Evolutionary conservation across 2,797 vertebrate species (phyloP), one percentile per base, ranked within the genome.

Genomic region (Gobionotothen gibberifrons): DNA sequence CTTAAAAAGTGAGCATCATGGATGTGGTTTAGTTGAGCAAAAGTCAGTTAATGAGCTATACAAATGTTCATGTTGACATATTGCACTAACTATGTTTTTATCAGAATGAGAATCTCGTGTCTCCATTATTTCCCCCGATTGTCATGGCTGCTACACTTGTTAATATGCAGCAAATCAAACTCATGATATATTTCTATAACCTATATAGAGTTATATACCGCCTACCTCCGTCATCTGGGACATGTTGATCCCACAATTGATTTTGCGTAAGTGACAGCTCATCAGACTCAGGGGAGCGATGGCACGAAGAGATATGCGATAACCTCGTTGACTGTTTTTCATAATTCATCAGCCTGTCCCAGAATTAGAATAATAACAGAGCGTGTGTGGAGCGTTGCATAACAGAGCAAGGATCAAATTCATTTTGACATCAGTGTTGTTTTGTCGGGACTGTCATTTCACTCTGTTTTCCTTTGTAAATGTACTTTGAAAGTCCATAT

Each of bases 181-280:
- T 32, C n/a, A 58, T 44, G 39, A 56, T 22, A 19, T 5, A 47
- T 19, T 17, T 54, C 58, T 10, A 48, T 14, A 36, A 57, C 59
- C 21, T 49, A 61, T 6, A 63, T 40, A 49, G 14, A 43, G 12
- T 4, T n/a, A 49, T 48, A 40, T 29, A 65, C 57, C 15, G n/a
- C 47, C 52, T 19, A 11, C n/a, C 29, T 40, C 46, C 22, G 1
- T 75, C 69, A 74, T 69, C 72, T 63, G 55, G n/a, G 51, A 29
- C 65, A 26, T 22, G 72, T 48, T 72, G 62, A 80, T 82, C 59
- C 26, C 17, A 36, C 72, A 76, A 76, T 42, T 67, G 56, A 44
- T 76, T 75, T 71, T 73, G 76, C 39, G 21, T 80, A 54, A 60
- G 51, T 63, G 74, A 85, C 79, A 85, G 83, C 84, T 87, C 63